Percentiles rank a stretch among this genome's conserved stretches.
Evolutionary conservation across 2,888 invertebrate species (phyloP).

Genomic region (Andrena hattorfiana): DNA sequence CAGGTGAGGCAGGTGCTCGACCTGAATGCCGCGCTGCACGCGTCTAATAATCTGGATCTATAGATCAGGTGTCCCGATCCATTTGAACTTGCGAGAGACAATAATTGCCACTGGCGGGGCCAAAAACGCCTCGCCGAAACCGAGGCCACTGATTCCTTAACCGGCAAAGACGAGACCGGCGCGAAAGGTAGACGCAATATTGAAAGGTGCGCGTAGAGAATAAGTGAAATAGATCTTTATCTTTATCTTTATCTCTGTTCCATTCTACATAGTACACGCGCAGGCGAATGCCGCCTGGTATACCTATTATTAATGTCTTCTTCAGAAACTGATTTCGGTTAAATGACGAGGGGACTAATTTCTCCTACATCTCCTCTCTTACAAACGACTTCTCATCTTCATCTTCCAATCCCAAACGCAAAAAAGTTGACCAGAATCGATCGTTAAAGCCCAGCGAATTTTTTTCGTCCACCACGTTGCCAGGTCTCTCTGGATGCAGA

Average conservation of each 20-base stretch:
- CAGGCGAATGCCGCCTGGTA: too few species aligned
- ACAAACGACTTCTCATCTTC: too few species aligned
- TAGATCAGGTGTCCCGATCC: conserved; percentile 83
- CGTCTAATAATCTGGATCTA: conserved; percentile 84
- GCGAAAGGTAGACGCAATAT: neutral
- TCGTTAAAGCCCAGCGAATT: conserved; percentile 26
- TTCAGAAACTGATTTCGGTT: too few species aligned
- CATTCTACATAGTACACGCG: too few species aligned
- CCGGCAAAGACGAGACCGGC: neutral
- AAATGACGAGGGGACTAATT: neutral
- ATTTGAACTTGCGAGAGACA: conserved; percentile 77
- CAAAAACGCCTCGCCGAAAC: conserved; percentile 8
- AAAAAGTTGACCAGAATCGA: conserved; percentile 25
- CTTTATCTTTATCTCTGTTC: neutral
- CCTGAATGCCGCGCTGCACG: conserved; percentile 83
- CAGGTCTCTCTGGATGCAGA: conserved; percentile 27
- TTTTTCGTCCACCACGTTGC: conserved; percentile 6
- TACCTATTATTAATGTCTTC: too few species aligned
- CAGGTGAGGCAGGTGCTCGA: conserved; percentile 85
- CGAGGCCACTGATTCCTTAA: neutral
- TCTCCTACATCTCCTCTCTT: neutral
- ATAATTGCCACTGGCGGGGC: conserved; percentile 73
- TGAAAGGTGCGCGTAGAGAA: neutral
- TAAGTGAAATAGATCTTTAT: neutral
- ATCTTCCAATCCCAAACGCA: neutral